Evolutionary conservation across 2,888 invertebrate genomes (phyloP), one percentile per base, ranked within the genome.

Genomic region (Acrocyrtus sp.): DNA sequence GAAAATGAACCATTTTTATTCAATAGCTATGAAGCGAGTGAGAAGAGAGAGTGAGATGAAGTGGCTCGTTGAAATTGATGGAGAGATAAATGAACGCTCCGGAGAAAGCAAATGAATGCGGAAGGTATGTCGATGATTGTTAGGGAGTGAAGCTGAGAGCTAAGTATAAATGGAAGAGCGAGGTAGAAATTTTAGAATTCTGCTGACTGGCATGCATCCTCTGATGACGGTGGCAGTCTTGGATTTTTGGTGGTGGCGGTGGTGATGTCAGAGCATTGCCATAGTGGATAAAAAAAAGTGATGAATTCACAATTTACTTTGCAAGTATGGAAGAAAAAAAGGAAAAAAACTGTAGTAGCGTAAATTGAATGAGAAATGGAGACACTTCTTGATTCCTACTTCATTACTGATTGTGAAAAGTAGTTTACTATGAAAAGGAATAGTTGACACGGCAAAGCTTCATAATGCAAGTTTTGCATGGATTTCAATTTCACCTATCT

Each of bases 221-320:
- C 3, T 56, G 41, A 2, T 19, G 19, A 39, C 21, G 24, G 24
- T 15, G 41, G 56, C 5, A 17, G 29, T 54, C 17, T 27, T 34
- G 39, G 39, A 15, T 45, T 45, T 54, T 21, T 19, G 54, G 15
- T 54, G 54, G 24, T n/a, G 54, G 22, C 3, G 54, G n/a, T 5
- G 2, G 27, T 12, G 34, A 5, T 19, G 21, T n/a, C n/a, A n/a
- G n/a, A n/a, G n/a, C n/a, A n/a, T n/a, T n/a, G n/a, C n/a, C n/a
- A n/a, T n/a, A n/a, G n/a, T n/a, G n/a, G n/a, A 54, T 39, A 54
- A n/a, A 29, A 17, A 39, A 56, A 56, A 39, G 57, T 57, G 57
- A 57, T 57, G 57, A 57, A 43, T 57, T 12, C 26, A 57, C 57
- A 45, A 57, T 57, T 57, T 26, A 54, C 41, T 34, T 29, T 12